Percentiles rank a stretch among this genome's conserved stretches.
These are phyloP conservation scores for Ophonus ardosiacus DNA, from an alignment of 2,888 invertebrate species.

Conservation along the genomic window DNA sequence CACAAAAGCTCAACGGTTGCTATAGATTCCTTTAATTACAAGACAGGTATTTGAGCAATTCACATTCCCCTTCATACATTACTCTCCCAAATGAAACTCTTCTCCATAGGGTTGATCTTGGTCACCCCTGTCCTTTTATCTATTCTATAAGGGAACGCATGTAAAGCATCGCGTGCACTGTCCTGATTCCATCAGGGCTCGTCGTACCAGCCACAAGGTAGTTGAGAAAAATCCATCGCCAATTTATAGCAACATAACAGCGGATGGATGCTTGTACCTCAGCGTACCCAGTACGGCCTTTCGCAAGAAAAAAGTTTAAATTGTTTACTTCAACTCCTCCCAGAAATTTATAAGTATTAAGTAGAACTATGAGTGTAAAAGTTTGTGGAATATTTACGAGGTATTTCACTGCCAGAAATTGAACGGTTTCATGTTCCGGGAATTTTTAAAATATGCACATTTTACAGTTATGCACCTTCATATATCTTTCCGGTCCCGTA, in stretches of 20 bases:
- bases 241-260: conserved; percentile 19
- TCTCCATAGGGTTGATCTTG: not conserved
- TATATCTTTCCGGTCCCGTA: too few relatives aligned
- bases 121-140: not conserved
- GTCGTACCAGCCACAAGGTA: conserved; percentile 28
- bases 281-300: conserved; percentile 1
- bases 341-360: conserved; percentile 1
- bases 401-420: not conserved
- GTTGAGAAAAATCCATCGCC: conserved; percentile 7
- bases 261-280: conserved; percentile 12
- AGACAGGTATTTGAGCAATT: not conserved
- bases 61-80: not conserved
- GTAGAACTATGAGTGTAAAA: not conserved
- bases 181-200: conserved; percentile 21
- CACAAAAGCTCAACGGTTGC: not conserved
- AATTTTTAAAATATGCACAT: not conserved
- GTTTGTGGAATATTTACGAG: not conserved
- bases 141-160: conserved; percentile 1
- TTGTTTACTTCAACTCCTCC: not conserved
- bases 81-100: not conserved
- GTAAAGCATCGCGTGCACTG: conserved; percentile 33
- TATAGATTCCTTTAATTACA: not conserved
- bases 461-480: too few relatives aligned
- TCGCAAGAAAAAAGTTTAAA: conserved; percentile 3
- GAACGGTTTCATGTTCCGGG: not conserved